Evolutionary conservation across 2,113 vertebrate species (phyloP), one percentile per base, ranked within the genome.

Genomic region (Eulacestoma nigropectus): DNA sequence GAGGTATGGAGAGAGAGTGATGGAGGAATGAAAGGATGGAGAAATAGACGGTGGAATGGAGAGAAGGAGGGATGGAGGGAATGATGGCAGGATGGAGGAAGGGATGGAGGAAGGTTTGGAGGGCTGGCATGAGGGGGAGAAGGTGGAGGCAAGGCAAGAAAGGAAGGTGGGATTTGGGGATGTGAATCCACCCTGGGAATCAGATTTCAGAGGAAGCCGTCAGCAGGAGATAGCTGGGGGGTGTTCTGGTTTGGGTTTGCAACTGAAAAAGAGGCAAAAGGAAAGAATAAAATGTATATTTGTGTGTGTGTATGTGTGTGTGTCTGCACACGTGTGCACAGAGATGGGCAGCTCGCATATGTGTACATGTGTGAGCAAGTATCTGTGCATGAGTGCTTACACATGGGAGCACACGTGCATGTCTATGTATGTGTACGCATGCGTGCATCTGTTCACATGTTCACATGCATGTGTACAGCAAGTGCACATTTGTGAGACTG

Each of bases 401-500:
- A 50, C 18, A 29, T 4, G n/a, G 41, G 33, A 64, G 29, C 14
- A 37, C 57, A 63, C 35, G 11, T 39, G 11, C 16, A 1, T 39
- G 18, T 46, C 22, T 42, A 1, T 62, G 44, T 39, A 13, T 30
- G 46, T 50, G 37, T 70, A 26, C 11, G 2, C 33, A 32, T 14
- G 32, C 26, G 44, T 68, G 32, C 44, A 21, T 59, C 62, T 50
- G 14, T 27, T 59, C 44, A 26, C 2, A 1, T 30, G 42, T 26
- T 57, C 30, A 42, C 26, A 35, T 57, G 16, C 39, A n/a, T 20
- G 56, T 21, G 23, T 39, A 39, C 21, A 42, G 49, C 26, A 27
- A 2, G 13, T 11, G 9, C 41, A 11, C 3, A 7, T 13, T 23
- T 42, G 19, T 41, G 55, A 52, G n/a, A 52, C 0, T 65, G 75